phyloP scores from a whole-genome alignment of 2,888 invertebrate species.

The Artemia sp. region DNA sequence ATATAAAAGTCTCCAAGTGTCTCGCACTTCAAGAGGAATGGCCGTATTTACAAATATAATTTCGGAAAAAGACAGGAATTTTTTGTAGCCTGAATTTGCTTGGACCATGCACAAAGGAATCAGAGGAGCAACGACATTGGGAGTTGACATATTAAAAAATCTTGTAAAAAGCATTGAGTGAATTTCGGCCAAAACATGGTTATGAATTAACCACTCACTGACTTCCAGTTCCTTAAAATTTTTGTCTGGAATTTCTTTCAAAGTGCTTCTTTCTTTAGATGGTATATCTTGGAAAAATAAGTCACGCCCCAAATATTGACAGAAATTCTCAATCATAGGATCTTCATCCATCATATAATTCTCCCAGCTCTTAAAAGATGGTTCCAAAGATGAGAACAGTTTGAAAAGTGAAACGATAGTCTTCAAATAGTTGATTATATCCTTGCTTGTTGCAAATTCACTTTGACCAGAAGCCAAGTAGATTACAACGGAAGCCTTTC shows the following conservation, averaged over 20 bases:
- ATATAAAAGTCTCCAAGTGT: slow-evolving; percentile 72
- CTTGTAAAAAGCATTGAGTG: slow-evolving; percentile 15
- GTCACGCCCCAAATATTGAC: neutral
- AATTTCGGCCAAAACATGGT: slow-evolving; percentile 18
- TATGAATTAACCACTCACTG: slow-evolving; percentile 16
- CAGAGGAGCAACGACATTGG: slow-evolving; percentile 13
- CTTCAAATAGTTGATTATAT: neutral
- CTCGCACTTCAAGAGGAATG: slow-evolving; percentile 52
- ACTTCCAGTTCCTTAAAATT: slow-evolving; percentile 14
- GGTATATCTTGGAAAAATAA: neutral
- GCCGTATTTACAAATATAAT: slow-evolving; percentile 62
- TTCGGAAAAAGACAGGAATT: slow-evolving; percentile 45
- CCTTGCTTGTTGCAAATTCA: neutral
- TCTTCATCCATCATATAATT: neutral
- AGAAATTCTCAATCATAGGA: neutral
- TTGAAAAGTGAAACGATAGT: slow-evolving; percentile 4
- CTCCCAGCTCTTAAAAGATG: neutral
- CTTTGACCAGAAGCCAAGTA: slow-evolving; percentile 17
- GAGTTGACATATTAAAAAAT: slow-evolving; percentile 18
- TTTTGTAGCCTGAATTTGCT: slow-evolving; percentile 19
- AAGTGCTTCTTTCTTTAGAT: neutral
- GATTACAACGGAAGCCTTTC: slow-evolving; percentile 19
- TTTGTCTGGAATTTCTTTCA: neutral
- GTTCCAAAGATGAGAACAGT: slow-evolving; percentile 4
- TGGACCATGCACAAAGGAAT: slow-evolving; percentile 20